Evolutionary conservation across 92 coral and sea anemone species (phyloP), one percentile per base, ranked within the genome.

Genomic region (Diadumene lineata): DNA sequence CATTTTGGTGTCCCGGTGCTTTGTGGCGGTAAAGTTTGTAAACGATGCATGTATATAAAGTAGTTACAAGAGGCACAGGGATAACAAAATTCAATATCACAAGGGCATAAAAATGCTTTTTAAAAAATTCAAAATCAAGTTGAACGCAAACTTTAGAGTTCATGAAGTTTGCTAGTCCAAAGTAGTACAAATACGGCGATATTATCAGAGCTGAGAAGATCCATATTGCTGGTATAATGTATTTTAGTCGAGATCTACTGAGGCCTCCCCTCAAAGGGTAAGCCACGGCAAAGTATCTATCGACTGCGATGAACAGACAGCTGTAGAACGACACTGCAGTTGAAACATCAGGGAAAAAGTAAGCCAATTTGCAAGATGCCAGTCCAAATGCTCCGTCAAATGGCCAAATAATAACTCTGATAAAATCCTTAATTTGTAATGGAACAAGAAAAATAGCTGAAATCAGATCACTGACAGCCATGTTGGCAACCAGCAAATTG

Each of bases 201-300:
- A 26, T 22, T 2, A 70, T 22, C 3, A 70, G 25, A 9, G 50
- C 64, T 18, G 76, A 21, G 22, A 70, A 51, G 30, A 70, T 11
- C 76, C 76, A 70, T 19, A 70, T 70, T 19, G 64, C 75, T 30
- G 75, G 17, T 30, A 70, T 70, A 31, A 70, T 55, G 64, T 55
- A 70, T 38, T 70, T 70, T 32, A 70, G 75, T 32, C 64, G 60
- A 16, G 24, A 53, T 22, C 50, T 70, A 13, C 64, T 53, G 30
- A 70, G 56, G 46, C 75, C 75, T 70, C 75, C 75, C 19, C 28
- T 31, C 30, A 70, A 28, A 51, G 75, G 75, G 19, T 53, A 19
- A n/a, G 75, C 65, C 48, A 55, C 64, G 7, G 64, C 64, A 50
- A 26, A 53, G 46, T 53, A 70, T 31, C 75, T 32, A 70, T 70